Percentiles rank a stretch among this genome's conserved stretches.
phyloP scores from a whole-genome alignment of 2,888 invertebrate species.

The Drosophila meridiana region DNA sequence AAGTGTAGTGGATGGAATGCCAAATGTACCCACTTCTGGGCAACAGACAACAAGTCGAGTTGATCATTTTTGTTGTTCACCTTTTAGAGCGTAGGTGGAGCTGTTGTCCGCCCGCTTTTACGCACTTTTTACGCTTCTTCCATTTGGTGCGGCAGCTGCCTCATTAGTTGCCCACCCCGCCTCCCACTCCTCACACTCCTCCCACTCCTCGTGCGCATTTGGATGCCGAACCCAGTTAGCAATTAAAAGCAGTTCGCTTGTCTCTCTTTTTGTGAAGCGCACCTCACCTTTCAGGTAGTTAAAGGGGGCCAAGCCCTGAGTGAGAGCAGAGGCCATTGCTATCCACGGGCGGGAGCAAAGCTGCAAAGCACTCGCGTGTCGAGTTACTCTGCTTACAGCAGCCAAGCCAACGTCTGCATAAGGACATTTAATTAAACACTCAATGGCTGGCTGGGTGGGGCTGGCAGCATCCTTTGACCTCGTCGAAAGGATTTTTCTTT shows the following conservation, averaged over 20 bases:
- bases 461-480: conserved; percentile 25
- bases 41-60: conserved; percentile 2
- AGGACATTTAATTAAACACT: conserved; percentile 59
- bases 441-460: conserved; percentile 27
- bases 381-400: conserved; percentile 33
- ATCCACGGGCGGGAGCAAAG: conserved; percentile 2
- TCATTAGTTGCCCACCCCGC: conserved; percentile 16
- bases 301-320: neutral
- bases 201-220: neutral
- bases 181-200: neutral
- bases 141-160: conserved; percentile 25
- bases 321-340: conserved; percentile 17
- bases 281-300: conserved; percentile 6
- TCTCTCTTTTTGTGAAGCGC: neutral
- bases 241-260: conserved; percentile 38
- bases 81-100: neutral
- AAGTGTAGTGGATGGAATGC: conserved; percentile 35
- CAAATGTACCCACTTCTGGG: conserved; percentile 5
- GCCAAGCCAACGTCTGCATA: conserved; percentile 28
- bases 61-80: conserved; percentile 25
- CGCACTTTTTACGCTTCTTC: conserved; percentile 64
- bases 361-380: conserved; percentile 18
- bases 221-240: conserved; percentile 9
- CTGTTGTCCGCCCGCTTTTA: conserved; percentile 37
- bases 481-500: conserved; percentile 1